phyloP scores from a whole-genome alignment of 2,888 invertebrate species.

The Dolichomitus sp. region DNA sequence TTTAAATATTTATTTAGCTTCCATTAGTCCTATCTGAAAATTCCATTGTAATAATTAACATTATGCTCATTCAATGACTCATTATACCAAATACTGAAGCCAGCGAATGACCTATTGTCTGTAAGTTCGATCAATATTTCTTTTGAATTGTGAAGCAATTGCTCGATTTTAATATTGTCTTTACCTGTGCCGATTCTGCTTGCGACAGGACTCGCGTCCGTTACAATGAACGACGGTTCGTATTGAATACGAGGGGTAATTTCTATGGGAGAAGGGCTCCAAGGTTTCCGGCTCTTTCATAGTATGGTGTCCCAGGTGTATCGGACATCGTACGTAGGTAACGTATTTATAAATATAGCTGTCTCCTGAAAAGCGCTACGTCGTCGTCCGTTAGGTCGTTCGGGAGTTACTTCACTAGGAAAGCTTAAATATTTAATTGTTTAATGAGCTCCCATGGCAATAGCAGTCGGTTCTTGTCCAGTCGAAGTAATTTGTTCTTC shows the following conservation, averaged over 20 bases:
- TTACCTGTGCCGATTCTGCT: conserved; percentile 15
- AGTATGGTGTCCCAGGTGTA: conserved; percentile 52
- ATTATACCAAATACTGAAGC: not conserved
- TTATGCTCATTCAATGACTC: not conserved
- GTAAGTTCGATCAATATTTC: not conserved
- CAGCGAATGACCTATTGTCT: not conserved
- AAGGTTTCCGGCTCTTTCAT: not conserved
- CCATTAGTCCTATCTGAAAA: not conserved
- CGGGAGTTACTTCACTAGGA: conserved; percentile 3
- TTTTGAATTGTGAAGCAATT: conserved; percentile 24
- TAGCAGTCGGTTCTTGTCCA: conserved; percentile 9
- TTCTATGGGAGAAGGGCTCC: conserved; percentile 19
- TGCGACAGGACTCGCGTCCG: conserved; percentile 21
- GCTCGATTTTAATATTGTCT: conserved; percentile 22
- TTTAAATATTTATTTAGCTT: not conserved
- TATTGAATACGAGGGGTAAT: conserved; percentile 17
- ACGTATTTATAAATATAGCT: conserved; percentile 6
- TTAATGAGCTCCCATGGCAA: conserved; percentile 28
- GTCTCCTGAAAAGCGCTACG: not conserved
- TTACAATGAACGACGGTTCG: not conserved
- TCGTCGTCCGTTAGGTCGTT: conserved; percentile 19
- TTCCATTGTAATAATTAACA: not conserved
- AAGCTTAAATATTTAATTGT: conserved; percentile 50
- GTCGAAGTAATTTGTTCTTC: conserved; percentile 19
- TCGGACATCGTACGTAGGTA: conserved; percentile 28